A percentile compares a stretch with the other conserved stretches of the same genome.
phyloP scores from a whole-genome alignment of 2,888 invertebrate genomes.

The Drosophila anomalata region DNA sequence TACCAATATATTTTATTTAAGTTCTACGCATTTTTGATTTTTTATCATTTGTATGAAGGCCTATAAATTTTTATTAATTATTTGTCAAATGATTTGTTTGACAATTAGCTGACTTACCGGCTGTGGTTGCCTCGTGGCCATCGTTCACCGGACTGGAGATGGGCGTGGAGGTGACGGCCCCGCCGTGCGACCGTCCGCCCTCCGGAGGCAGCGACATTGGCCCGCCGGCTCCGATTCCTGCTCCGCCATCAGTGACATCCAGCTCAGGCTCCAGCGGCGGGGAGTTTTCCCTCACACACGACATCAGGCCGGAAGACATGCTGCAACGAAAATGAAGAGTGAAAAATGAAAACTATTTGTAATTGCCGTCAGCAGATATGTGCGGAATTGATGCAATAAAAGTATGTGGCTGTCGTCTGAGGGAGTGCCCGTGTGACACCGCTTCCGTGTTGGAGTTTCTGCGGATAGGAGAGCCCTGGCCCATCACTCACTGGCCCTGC shows the following conservation, averaged over 20 bases:
- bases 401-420: not conserved
- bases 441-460: conserved; percentile 9
- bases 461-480: not conserved
- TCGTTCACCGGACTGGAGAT: conserved; percentile 58
- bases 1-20: not conserved
- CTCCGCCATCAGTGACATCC: conserved; percentile 33
- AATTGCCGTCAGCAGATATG: conserved; percentile 30
- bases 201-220: conserved; percentile 79
- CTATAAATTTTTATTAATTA: not conserved
- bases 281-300: conserved; percentile 84
- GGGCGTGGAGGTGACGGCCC: conserved; percentile 72
- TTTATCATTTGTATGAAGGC: not conserved
- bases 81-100: conserved; percentile 3
- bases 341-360: conserved; percentile 12
- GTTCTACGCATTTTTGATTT: not conserved
- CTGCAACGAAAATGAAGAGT: conserved; percentile 60
- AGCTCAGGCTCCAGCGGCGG: conserved; percentile 82
- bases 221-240: conserved; percentile 55
- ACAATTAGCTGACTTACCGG: conserved; percentile 64
- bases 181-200: conserved; percentile 48
- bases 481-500: conserved; percentile 21
- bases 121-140: conserved; percentile 54
- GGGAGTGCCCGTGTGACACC: not conserved
- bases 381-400: conserved; percentile 24
- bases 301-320: conserved; percentile 84